Percentiles rank a stretch among this genome's conserved stretches.
phyloP scores from a whole-genome alignment of 2,888 invertebrate species.

The Drosophila bunnanda region DNA sequence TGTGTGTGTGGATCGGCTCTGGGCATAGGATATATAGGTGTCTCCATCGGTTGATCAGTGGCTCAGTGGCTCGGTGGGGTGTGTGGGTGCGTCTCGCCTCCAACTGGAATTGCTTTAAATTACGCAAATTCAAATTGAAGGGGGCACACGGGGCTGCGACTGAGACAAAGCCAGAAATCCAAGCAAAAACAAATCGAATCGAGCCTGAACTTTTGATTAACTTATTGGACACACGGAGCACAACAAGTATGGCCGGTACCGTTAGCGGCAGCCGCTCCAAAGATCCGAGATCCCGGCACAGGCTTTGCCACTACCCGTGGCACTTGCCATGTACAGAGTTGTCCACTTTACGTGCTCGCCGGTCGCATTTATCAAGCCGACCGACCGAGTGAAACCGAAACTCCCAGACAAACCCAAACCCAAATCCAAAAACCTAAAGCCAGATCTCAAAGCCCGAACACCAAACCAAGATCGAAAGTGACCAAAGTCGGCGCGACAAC shows the following conservation, averaged over 20 bases:
- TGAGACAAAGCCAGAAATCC: slow-evolving; percentile 24
- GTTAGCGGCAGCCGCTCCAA: slow-evolving; percentile 33
- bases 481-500: slow-evolving; percentile 63
- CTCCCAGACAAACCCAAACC: slow-evolving; percentile 28
- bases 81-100: slow-evolving; percentile 72
- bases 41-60: slow-evolving; percentile 13
- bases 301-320: slow-evolving; percentile 8
- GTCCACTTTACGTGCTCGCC: slow-evolving; percentile 66
- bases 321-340: slow-evolving; percentile 49
- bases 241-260: slow-evolving; percentile 48
- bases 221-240: slow-evolving; percentile 60
- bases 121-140: slow-evolving; percentile 69
- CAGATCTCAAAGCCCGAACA: slow-evolving; percentile 1
- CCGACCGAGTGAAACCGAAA: slow-evolving; percentile 16
- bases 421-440: slow-evolving; percentile 22
- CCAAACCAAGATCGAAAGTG: slow-evolving; percentile 68
- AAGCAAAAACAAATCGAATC: slow-evolving; percentile 34
- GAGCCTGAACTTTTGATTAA: slow-evolving; percentile 78
- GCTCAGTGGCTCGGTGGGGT: slow-evolving; percentile 37
- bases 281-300: slow-evolving; percentile 20
- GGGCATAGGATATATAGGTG: slow-evolving; percentile 6
- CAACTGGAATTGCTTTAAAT: slow-evolving; percentile 78
- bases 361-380: slow-evolving; percentile 60
- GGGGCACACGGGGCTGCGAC: slow-evolving; percentile 8
- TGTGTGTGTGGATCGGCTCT: slow-evolving; percentile 1